Base-by-base conservation (phyloP, 1,140 invertebrate species). In the Diorhabda sublineata region DNA sequence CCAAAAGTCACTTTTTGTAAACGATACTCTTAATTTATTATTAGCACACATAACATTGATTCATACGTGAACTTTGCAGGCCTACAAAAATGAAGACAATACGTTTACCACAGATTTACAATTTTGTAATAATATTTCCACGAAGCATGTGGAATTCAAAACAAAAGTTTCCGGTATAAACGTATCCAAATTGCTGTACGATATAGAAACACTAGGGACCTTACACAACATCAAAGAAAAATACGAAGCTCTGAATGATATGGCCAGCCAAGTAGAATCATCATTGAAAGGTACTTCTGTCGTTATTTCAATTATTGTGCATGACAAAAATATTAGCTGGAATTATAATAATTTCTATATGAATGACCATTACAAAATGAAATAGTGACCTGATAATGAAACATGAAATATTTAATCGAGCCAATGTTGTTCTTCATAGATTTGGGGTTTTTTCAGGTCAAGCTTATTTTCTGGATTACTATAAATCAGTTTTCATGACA, bases 381-480 rank as follows among this genome's bases (percentile, higher is more conserved):
- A 11, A 11, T 26, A 26, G 1, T 26, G 26, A 26, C 26, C 26
- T 26, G 26, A 26, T 26, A 26, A 26, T 26, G 1, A 26, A 26
- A 26, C 26, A 26, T 26, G 26, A 26, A 26, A 26, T 26, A 26
- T 26, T 26, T 26, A 26, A 26, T 26, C 26, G 26, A 26, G 26
- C 26, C 26, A 26, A 26, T 26, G 26, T 26, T 26, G 26, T 26
- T 26, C 26, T 26, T 26, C 26, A 26, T 26, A 26, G 26, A 26
- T 26, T 26, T 26, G 26, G 26, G 69, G 67, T 45, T 66, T 67
- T 72, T 75, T 41, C 60, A 79, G 78, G 67, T 67, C 75, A 76
- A 71, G 74, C 74, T n/a, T 70, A 73, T 64, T 77, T 71, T 57
- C 68, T 80, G 42, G 69, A 76, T 61, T 66, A 77, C 65, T 79